A percentile compares a stretch with the other conserved stretches of the same genome.
Evolutionary conservation across 1,140 invertebrate species (phyloP).

Genomic region (Palaemon carinicauda): DNA sequence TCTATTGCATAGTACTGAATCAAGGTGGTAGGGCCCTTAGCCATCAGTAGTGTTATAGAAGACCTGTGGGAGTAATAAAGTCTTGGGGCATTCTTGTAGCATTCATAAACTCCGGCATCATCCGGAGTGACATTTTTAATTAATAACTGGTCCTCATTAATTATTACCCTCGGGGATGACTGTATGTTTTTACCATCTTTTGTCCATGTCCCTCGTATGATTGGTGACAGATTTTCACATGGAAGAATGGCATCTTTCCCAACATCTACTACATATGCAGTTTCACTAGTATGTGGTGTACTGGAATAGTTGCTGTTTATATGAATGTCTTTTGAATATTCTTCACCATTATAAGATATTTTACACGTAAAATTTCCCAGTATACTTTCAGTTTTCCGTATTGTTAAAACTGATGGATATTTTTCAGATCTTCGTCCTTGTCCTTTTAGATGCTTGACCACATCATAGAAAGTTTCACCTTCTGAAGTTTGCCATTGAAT

Average conservation of each 20-base stretch:
- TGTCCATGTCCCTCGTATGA: conserved; percentile 20
- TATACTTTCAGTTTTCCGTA: neutral
- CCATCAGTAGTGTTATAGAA: conserved; percentile 23
- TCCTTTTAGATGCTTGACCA: neutral
- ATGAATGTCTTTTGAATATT: neutral
- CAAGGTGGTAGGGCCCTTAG: conserved; percentile 26
- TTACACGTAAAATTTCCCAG: conserved; percentile 34
- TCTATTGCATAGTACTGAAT: conserved; percentile 35
- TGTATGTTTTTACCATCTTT: neutral
- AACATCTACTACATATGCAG: neutral
- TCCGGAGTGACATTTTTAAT: neutral
- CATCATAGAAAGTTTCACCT: neutral
- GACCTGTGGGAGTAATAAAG: conserved; percentile 19
- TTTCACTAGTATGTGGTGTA: neutral
- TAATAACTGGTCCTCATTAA: neutral
- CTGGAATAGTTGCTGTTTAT: neutral
- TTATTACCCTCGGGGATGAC: neutral
- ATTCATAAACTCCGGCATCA: conserved; percentile 11
- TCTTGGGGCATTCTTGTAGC: neutral
- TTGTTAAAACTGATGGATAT: conserved; percentile 3
- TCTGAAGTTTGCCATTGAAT: conserved; percentile 9
- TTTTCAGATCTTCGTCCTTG: neutral
- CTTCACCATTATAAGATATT: neutral
- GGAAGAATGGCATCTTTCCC: neutral
- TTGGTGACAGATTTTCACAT: conserved; percentile 12